A percentile compares a stretch with the other conserved stretches of the same genome.
phyloP scores from a whole-genome alignment of 2,888 invertebrate genomes.

The Amblyjoppa proteus region DNA sequence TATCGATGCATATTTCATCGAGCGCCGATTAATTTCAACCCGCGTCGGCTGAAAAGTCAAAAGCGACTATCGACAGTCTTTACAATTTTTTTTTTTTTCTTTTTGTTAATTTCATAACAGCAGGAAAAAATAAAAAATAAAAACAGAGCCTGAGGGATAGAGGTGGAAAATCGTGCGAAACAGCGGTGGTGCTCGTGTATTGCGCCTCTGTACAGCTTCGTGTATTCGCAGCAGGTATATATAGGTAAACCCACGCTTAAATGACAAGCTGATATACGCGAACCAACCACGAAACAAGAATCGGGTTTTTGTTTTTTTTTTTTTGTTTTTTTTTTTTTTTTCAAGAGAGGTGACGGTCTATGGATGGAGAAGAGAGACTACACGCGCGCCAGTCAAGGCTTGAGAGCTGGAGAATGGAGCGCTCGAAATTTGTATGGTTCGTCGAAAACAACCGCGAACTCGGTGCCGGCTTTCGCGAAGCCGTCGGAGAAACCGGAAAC shows the following conservation, averaged over 20 bases:
- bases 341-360: constrained; percentile 1
- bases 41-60: constrained; percentile 40
- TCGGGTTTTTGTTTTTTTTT: background rate
- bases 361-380: background rate
- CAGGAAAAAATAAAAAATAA: background rate
- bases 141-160: background rate
- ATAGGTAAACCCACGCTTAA: background rate
- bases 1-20: constrained; percentile 51
- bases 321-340: constrained; percentile 4
- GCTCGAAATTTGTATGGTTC: constrained; percentile 47
- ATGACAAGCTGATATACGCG: constrained; percentile 31
- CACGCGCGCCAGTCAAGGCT: background rate
- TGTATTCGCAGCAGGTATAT: background rate
- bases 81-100: background rate
- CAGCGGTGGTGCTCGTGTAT: background rate
- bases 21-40: constrained; percentile 31
- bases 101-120: background rate
- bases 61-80: constrained; percentile 2
- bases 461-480: constrained; percentile 35
- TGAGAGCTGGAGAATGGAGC: background rate
- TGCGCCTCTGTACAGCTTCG: background rate
- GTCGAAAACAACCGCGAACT: constrained; percentile 47
- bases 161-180: background rate
- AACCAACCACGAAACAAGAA: constrained; percentile 16
- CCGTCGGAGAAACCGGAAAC: constrained; percentile 12